A percentile compares a stretch with the other conserved stretches of the same genome.
Conservation (phyloP, 2,113 vertebrate genomes). For the Apodemus speciosus region DNA sequence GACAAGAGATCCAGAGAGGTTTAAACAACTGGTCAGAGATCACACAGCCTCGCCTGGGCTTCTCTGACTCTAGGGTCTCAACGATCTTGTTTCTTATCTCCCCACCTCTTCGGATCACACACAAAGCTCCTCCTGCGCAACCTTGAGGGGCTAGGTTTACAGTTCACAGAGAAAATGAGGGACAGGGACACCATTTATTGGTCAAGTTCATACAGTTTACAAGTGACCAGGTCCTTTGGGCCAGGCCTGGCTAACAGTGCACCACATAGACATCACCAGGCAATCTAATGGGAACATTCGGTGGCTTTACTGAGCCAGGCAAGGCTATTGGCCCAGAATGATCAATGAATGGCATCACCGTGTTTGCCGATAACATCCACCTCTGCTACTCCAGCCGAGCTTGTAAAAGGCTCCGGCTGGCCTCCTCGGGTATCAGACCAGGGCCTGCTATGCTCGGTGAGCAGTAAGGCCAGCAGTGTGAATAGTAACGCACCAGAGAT, state of each 20-base stretch:
- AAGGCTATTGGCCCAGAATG: not conserved
- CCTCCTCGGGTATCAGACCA: slow-evolving; percentile 15
- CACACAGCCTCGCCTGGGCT: not conserved
- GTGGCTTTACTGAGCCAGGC: not conserved
- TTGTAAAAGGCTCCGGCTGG: slow-evolving; percentile 32
- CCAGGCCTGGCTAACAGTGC: not conserved
- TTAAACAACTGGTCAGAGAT: not conserved
- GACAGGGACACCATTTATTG: not conserved
- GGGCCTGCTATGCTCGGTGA: not conserved
- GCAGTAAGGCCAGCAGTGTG: not conserved
- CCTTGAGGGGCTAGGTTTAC: not conserved
- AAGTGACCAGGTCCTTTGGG: not conserved
- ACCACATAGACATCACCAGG: not conserved
- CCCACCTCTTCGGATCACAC: not conserved
- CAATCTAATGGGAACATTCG: not conserved
- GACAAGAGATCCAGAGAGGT: not conserved
- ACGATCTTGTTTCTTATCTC: not conserved
- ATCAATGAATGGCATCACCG: not conserved
- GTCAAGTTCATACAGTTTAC: not conserved
- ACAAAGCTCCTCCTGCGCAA: not conserved
- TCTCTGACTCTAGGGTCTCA: not conserved
- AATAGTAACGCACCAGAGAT: not conserved
- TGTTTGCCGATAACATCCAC: slow-evolving; percentile 9
- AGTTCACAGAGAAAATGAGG: not conserved
- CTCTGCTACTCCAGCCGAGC: not conserved